Evolutionary conservation across 1,140 invertebrate genomes (phyloP).

Genomic region (Catajapyx aquilonaris): DNA sequence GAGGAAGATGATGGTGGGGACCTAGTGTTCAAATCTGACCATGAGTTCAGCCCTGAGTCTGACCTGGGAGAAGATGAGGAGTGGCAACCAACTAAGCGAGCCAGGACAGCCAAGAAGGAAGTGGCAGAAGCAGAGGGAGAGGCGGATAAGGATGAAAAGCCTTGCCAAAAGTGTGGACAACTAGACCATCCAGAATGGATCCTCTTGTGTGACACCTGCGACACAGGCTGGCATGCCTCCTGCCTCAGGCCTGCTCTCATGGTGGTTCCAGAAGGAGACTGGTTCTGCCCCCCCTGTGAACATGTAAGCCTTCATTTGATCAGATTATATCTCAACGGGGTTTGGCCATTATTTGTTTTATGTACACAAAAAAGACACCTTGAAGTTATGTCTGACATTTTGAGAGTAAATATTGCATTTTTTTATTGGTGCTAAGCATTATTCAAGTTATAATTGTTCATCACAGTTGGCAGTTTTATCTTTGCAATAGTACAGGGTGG

Average conservation of each 20-base stretch:
- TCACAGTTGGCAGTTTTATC: too few relatives aligned
- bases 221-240: slow-evolving; percentile 83
- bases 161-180: slow-evolving; percentile 70
- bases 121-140: slow-evolving; percentile 18
- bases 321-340: too few relatives aligned
- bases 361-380: too few relatives aligned
- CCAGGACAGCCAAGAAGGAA: slow-evolving; percentile 39
- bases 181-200: slow-evolving; percentile 90
- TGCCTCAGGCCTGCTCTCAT: slow-evolving; percentile 77
- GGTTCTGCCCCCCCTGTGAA: slow-evolving; percentile 91
- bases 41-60: slow-evolving; percentile 70
- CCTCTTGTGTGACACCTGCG: slow-evolving; percentile 80
- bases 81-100: slow-evolving; percentile 33
- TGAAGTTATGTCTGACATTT: too few relatives aligned
- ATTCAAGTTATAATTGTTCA: too few relatives aligned
- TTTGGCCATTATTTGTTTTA: too few relatives aligned
- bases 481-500: too few relatives aligned
- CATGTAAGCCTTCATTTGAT: slow-evolving; percentile 47
- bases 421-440: too few relatives aligned
- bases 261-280: slow-evolving; percentile 86
- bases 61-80: slow-evolving; percentile 35
- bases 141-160: slow-evolving; percentile 33
- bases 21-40: slow-evolving; percentile 55
- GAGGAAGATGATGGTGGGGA: slow-evolving; percentile 32
- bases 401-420: too few relatives aligned